A percentile compares a stretch with the other conserved stretches of the same genome.
These are phyloP conservation scores for Crypturellus undulatus DNA, from an alignment of 2,113 vertebrate species.

Conservation along the genomic window DNA sequence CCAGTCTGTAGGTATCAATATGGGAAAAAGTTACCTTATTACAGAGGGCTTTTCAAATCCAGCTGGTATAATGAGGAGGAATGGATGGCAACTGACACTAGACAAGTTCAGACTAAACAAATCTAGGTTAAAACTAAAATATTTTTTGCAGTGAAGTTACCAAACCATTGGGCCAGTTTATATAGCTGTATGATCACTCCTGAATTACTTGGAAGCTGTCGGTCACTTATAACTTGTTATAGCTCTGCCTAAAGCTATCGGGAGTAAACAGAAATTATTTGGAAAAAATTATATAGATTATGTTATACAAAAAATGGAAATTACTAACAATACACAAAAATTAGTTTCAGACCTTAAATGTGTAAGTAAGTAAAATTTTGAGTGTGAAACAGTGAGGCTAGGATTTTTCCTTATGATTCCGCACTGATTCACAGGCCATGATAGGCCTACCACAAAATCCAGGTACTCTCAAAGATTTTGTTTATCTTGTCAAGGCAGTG, in stretches of 20 bases:
- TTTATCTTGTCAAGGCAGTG: background rate
- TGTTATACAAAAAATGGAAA: background rate
- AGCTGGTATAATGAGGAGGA: background rate
- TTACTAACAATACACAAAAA: background rate
- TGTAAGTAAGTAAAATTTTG: background rate
- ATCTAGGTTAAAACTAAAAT: background rate
- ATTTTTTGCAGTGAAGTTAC: background rate
- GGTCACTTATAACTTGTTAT: background rate
- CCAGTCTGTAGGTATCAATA: background rate
- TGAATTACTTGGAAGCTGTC: background rate
- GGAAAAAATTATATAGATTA: background rate
- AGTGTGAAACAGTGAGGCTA: background rate
- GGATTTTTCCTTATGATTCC: background rate
- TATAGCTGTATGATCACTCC: background rate
- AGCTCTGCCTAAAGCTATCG: background rate
- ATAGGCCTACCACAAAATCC: background rate
- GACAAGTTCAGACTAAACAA: background rate
- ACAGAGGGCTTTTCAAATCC: background rate
- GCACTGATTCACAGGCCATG: no score
- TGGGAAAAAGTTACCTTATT: background rate
- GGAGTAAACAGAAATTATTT: background rate
- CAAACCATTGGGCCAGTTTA: background rate
- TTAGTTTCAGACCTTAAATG: background rate
- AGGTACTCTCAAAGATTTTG: background rate
- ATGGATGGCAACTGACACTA: background rate